These are phyloP conservation scores for Nemopilema nomurai DNA, from an alignment of 30 jellyfish, hydroid and myxozoan genomes.

Conservation along the genomic window DNA sequence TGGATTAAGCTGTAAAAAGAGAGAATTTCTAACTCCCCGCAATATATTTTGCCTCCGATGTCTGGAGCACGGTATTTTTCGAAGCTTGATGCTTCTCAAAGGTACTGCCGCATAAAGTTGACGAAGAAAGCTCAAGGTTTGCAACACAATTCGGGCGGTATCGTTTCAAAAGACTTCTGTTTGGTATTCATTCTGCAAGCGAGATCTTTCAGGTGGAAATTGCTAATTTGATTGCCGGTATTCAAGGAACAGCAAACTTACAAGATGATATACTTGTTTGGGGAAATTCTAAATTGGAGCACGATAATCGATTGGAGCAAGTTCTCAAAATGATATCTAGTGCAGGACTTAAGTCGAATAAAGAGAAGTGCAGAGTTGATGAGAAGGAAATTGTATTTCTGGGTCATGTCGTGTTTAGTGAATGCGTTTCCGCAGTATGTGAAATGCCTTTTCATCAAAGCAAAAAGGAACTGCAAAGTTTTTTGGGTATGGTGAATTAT, in stretches of 20 bases:
- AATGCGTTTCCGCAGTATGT: no score
- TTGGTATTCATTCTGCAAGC: slow-evolving; percentile 77
- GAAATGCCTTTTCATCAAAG: no score
- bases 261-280: slow-evolving; percentile 59
- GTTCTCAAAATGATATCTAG: slow-evolving; percentile 16
- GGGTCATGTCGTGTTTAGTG: slow-evolving; percentile 27
- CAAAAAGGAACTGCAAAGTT: slow-evolving; percentile 50
- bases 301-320: slow-evolving; percentile 24
- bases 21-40: slow-evolving; percentile 77
- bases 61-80: slow-evolving; percentile 74
- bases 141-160: slow-evolving; percentile 78
- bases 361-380: slow-evolving; percentile 28
- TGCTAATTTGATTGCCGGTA: slow-evolving; percentile 52
- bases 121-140: slow-evolving; percentile 50
- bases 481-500: slow-evolving; percentile 65
- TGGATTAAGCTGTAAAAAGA: slow-evolving; percentile 81
- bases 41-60: slow-evolving; percentile 61
- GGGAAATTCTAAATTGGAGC: slow-evolving; percentile 32
- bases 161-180: slow-evolving; percentile 68
- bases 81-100: slow-evolving; percentile 69
- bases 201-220: slow-evolving; percentile 51
- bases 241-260: slow-evolving; percentile 46
- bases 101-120: slow-evolving; percentile 72
- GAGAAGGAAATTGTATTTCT: slow-evolving; percentile 14
- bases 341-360: slow-evolving; percentile 53